Evolutionary conservation across 2,888 invertebrate species (phyloP).

Genomic region (Gryllus longicercus): DNA sequence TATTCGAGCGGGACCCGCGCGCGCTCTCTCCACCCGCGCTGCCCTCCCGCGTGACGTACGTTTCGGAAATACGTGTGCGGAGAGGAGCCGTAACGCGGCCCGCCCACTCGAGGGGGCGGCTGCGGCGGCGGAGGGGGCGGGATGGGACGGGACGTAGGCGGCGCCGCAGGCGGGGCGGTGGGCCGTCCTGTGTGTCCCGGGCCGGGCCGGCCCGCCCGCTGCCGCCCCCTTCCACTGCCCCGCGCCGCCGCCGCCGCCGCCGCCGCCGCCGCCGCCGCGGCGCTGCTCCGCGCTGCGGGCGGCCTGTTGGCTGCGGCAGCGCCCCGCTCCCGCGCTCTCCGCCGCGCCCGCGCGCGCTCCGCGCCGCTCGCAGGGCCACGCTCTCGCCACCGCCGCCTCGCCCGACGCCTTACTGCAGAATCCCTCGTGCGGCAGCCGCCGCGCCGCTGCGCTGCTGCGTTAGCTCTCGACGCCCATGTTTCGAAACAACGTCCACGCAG

Average conservation of each 20-base stretch:
- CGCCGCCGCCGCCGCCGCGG: too few species aligned
- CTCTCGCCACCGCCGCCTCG: neutral
- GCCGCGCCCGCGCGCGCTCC: conserved; percentile 35
- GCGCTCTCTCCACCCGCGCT: neutral
- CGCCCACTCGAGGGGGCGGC: neutral
- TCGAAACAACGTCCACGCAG: too few species aligned
- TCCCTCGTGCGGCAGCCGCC: neutral
- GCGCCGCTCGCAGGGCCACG: conserved; percentile 37
- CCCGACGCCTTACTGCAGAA: neutral
- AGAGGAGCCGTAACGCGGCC: neutral
- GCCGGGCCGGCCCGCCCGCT: neutral
- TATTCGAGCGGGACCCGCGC: neutral
- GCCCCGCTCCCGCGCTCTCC: neutral
- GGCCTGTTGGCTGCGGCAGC: neutral
- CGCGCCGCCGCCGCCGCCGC: neutral
- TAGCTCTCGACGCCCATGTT: too few species aligned
- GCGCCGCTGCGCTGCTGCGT: too few species aligned
- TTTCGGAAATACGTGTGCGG: neutral
- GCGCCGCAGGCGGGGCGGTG: neutral
- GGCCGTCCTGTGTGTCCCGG: conserved; percentile 2
- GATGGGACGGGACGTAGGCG: too few species aligned
- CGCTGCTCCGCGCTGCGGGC: neutral
- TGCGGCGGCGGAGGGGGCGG: neutral
- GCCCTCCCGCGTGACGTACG: neutral
- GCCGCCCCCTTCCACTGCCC: neutral